Base-by-base conservation (phyloP, 2,113 vertebrate species). In the Acanthochromis polyacanthus region DNA sequence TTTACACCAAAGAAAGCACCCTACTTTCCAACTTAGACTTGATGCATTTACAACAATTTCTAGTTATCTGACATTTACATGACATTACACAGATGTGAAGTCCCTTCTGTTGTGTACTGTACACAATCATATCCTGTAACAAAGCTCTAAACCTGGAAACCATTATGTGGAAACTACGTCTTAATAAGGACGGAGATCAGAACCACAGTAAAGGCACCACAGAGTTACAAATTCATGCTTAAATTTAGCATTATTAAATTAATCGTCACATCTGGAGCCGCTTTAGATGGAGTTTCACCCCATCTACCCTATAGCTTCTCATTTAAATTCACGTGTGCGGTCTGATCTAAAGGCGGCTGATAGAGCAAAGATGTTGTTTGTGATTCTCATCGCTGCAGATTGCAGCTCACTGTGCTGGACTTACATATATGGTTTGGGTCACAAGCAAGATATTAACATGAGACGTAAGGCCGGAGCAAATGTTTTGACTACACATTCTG, bases 341-440 rank as follows among this genome's bases (percentile, higher is more conserved):
- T 69, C 25, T 48, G 48, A 76, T 22, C 11, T 25, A 61, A 8
- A 15, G 8, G 12, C 8, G 0, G 8, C 17, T 32, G 50, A 73
- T 10, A 20, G n/a, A 48, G 32, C n/a, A 36, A 70, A 61, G 11
- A 22, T n/a, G 9, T 4, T 22, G 28, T 75, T 80, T 62, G 22
- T 69, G 20, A 14, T 71, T 74, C 65, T 75, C 63, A 66, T 79
- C 58, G 30, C 19, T 17, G 40, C 63, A 71, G 65, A 74, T 84
- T 16, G 20, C 53, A 65, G 71, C 43, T 71, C 71, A 55, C 23
- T 28, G 51, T 23, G 1, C 68, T 50, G 51, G 14, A 75, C 58
- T 32, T 73, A 67, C 80, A 66, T 86, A 82, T 85, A 77, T 77
- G 82, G 80, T 59, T 17, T n/a, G 67, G 23, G 75, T 74, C 67